These are phyloP conservation scores for Dendroctonus ponderosae DNA, from an alignment of 1,140 invertebrate genomes.

Conservation along the genomic window DNA sequence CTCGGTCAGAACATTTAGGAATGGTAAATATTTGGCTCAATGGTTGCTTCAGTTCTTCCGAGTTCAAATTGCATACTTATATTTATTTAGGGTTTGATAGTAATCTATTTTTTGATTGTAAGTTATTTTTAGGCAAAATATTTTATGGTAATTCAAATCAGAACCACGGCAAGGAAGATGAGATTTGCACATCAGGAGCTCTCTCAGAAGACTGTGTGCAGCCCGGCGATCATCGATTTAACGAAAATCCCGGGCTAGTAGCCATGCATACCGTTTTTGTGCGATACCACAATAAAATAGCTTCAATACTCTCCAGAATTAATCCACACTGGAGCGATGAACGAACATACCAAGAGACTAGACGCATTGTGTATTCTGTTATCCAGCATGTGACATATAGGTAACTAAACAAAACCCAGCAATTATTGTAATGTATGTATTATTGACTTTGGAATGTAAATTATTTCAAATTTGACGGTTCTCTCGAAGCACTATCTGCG, in stretches of 20 bases:
- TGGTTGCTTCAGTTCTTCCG: conserved; percentile 2
- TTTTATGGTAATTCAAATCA: conserved; percentile 59
- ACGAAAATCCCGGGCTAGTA: conserved; percentile 84
- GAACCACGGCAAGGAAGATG: conserved; percentile 57
- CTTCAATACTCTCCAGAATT: conserved; percentile 68
- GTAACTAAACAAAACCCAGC: conserved; percentile 4
- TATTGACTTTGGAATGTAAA: too few relatives aligned
- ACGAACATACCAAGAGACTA: conserved; percentile 81
- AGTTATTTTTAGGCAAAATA: conserved; percentile 56
- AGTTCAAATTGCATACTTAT: conserved; percentile 4
- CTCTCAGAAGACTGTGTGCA: conserved; percentile 68
- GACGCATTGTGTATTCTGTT: conserved; percentile 77
- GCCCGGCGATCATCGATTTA: conserved; percentile 77
- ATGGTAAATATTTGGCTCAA: conserved; percentile 52
- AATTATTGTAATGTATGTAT: too few relatives aligned
- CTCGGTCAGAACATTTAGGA: conserved; percentile 67
- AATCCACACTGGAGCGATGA: conserved; percentile 89
- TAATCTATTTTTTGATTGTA: not conserved
- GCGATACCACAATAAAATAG: conserved; percentile 87
- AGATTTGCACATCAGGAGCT: conserved; percentile 63
- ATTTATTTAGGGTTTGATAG: not conserved
- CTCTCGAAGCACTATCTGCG: too few relatives aligned
- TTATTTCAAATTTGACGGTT: too few relatives aligned
- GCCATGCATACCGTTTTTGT: conserved; percentile 86
- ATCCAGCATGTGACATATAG: conserved; percentile 86